Conservation (phyloP, 2,888 invertebrate genomes). For the Torymus auratus region DNA sequence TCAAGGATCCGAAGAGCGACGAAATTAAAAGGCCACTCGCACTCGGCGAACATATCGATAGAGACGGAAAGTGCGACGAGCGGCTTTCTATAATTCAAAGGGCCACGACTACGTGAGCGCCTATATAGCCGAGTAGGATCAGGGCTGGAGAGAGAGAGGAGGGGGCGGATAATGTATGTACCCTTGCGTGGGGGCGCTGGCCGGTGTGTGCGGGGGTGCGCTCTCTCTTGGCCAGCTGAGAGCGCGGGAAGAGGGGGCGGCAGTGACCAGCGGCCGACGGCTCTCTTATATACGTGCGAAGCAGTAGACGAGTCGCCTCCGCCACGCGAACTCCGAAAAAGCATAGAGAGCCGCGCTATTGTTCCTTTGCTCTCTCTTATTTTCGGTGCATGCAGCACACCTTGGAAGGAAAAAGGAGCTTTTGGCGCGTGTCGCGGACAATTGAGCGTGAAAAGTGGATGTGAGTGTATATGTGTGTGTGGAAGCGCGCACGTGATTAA, state of each 20-base stretch:
- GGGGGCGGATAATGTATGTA: slow-evolving; percentile 75
- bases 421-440: no score
- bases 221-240: slow-evolving; percentile 65
- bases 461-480: no score
- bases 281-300: slow-evolving; percentile 64
- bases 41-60: slow-evolving; percentile 49
- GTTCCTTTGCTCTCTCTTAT: slow-evolving; percentile 4
- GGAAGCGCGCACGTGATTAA: no score
- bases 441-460: no score
- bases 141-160: not conserved
- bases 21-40: slow-evolving; percentile 69
- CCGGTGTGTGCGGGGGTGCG: slow-evolving; percentile 68
- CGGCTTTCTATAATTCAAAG: slow-evolving; percentile 73
- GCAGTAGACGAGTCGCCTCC: slow-evolving; percentile 74
- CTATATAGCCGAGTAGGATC: no score
- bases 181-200: slow-evolving; percentile 67
- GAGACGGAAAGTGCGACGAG: slow-evolving; percentile 15
- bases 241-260: slow-evolving; percentile 61
- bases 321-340: slow-evolving; percentile 67
- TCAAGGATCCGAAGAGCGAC: slow-evolving; percentile 24
- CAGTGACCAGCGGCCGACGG: slow-evolving; percentile 70
- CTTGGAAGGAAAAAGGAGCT: no score
- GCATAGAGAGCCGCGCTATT: slow-evolving; percentile 20
- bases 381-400: no score
- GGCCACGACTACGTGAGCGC: slow-evolving; percentile 15